These are phyloP conservation scores for Pristionchus japonicus DNA, from an alignment of 2,888 invertebrate species.

Conservation along the genomic window DNA sequence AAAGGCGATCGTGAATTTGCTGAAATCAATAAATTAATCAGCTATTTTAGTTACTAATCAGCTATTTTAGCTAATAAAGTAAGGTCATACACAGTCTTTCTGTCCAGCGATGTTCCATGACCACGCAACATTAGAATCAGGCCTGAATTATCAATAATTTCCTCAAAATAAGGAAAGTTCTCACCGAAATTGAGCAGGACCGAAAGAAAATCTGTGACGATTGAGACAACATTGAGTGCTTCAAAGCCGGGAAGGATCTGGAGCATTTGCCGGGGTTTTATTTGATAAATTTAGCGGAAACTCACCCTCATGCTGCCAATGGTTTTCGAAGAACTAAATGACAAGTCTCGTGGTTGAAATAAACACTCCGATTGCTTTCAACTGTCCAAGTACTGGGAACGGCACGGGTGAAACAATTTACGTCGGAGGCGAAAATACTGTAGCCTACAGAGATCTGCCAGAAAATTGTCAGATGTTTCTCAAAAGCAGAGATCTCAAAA, in stretches of 20 bases:
- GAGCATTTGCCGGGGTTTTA: too few relatives aligned
- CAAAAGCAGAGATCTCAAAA: not conserved
- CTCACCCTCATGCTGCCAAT: not conserved
- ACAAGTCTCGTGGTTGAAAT: not conserved
- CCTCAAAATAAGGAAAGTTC: too few relatives aligned
- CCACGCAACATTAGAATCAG: not conserved
- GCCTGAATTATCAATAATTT: not conserved
- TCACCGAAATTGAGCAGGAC: not conserved
- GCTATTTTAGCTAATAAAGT: not conserved
- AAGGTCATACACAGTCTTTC: not conserved
- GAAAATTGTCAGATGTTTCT: not conserved
- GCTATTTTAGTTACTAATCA: not conserved
- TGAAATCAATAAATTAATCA: not conserved
- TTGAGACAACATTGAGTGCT: not conserved
- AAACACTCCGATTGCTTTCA: not conserved
- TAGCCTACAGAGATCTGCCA: not conserved
- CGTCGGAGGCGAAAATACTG: not conserved
- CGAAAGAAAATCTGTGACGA: not conserved
- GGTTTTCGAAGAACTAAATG: not conserved
- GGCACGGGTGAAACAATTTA: not conserved
- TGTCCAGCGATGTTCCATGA: not conserved
- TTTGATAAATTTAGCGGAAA: not conserved
- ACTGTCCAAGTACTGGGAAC: not conserved
- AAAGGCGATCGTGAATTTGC: not conserved
- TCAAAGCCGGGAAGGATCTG: conserved; percentile 30